phyloP scores from a whole-genome alignment of 2,113 vertebrate genomes.

The Datnioides undecimradiatus region DNA sequence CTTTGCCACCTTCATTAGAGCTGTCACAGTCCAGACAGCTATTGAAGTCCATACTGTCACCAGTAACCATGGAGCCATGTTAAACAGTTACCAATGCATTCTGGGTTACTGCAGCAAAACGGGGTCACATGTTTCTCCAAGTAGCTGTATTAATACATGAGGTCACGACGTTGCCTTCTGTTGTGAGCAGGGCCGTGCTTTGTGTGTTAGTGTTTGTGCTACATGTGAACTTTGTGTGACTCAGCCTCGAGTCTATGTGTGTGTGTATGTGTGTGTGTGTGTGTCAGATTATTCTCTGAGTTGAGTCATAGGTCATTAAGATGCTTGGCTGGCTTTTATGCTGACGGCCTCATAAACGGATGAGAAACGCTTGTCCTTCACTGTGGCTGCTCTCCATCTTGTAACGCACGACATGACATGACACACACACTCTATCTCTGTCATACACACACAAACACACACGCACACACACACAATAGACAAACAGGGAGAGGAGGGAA shows the following conservation, averaged over 20 bases:
- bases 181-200: neutral
- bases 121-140: neutral
- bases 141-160: neutral
- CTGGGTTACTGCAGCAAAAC: neutral
- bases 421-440: neutral
- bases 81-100: neutral
- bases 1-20: neutral
- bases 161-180: neutral
- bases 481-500: neutral
- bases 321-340: conserved; percentile 67
- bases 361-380: conserved; percentile 64
- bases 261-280: neutral
- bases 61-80: too few relatives aligned
- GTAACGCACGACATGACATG: conserved; percentile 31
- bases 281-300: conserved; percentile 37
- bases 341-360: conserved; percentile 65
- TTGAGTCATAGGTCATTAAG: conserved; percentile 72
- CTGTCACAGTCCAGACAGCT: neutral
- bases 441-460: neutral
- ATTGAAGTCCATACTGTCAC: neutral
- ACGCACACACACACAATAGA: neutral
- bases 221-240: conserved; percentile 39
- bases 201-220: conserved; percentile 12
- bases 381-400: conserved; percentile 38
- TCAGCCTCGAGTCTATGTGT: neutral